phyloP scores from a whole-genome alignment of 2,888 invertebrate species.

The Lagria hirta region DNA sequence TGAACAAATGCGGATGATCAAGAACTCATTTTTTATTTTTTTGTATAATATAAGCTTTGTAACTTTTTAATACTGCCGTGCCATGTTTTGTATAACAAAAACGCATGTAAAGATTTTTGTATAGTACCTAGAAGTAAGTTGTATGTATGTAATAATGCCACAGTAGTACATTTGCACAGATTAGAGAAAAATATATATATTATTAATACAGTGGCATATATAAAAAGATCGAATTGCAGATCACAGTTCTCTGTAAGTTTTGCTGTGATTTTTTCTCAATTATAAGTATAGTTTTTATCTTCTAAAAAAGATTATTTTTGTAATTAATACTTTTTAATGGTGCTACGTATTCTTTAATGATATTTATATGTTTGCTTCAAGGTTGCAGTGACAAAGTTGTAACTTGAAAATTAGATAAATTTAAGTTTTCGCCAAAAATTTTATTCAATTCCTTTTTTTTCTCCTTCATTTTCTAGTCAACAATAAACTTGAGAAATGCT shows the following conservation, averaged over 20 bases:
- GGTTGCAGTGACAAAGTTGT: slow-evolving; percentile 34
- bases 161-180: too few relatives aligned
- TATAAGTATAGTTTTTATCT: slow-evolving; percentile 31
- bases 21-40: slow-evolving; percentile 32
- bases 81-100: slow-evolving; percentile 47
- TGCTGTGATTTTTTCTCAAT: slow-evolving; percentile 33
- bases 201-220: slow-evolving; percentile 27
- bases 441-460: too few relatives aligned
- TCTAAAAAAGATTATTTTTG: slow-evolving; percentile 42
- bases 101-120: slow-evolving; percentile 52
- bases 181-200: too few relatives aligned
- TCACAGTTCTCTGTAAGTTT: slow-evolving; percentile 29
- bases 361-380: slow-evolving; percentile 38
- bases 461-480: slow-evolving; percentile 42
- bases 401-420: slow-evolving; percentile 19
- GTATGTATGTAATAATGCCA: slow-evolving; percentile 36
- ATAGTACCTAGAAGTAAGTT: slow-evolving; percentile 47
- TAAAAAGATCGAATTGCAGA: slow-evolving; percentile 16
- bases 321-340: slow-evolving; percentile 45
- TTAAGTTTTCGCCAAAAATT: too few relatives aligned
- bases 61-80: slow-evolving; percentile 51
- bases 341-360: slow-evolving; percentile 40
- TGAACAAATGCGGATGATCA: slow-evolving; percentile 41
- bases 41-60: slow-evolving; percentile 49
- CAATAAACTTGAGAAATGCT: slow-evolving; percentile 19